phyloP scores from a whole-genome alignment of 2,113 vertebrate species.

The Progne subis region DNA sequence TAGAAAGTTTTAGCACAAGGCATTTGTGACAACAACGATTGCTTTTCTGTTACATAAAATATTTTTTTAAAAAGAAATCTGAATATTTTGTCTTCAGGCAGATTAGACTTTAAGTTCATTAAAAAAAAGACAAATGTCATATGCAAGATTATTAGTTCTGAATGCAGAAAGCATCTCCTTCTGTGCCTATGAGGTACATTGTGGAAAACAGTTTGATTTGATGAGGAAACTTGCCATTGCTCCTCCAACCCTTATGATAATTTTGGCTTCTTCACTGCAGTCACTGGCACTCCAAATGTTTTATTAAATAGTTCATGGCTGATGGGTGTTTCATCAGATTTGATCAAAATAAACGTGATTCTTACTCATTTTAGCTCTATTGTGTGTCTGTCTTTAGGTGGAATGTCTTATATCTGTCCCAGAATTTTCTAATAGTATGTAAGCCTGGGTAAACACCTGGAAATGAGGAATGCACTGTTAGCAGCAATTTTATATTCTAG shows the following conservation, averaged over 20 bases:
- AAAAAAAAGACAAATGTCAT: conserved; percentile 24
- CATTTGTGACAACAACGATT: neutral
- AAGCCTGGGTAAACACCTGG: neutral
- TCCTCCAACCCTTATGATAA: conserved; percentile 1
- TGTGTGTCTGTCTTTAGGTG: neutral
- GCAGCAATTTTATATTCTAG: neutral
- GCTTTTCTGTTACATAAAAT: neutral
- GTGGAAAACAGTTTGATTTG: neutral
- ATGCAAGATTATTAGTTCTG: neutral
- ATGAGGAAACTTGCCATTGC: neutral
- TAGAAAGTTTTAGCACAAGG: neutral
- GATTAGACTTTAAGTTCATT: neutral
- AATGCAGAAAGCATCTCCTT: conserved; percentile 16
- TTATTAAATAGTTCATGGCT: conserved; percentile 1
- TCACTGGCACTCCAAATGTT: neutral
- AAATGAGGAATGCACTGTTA: neutral
- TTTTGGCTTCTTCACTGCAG: neutral
- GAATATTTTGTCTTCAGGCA: neutral
- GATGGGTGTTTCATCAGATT: neutral
- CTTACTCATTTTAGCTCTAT: neutral
- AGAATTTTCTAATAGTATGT: neutral
- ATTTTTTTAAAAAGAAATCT: neutral
- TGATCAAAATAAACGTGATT: neutral
- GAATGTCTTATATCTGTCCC: neutral
- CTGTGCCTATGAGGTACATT: neutral